Evolutionary conservation across 2,888 invertebrate species (phyloP).

Genomic region (Ormyrus pomaceus): DNA sequence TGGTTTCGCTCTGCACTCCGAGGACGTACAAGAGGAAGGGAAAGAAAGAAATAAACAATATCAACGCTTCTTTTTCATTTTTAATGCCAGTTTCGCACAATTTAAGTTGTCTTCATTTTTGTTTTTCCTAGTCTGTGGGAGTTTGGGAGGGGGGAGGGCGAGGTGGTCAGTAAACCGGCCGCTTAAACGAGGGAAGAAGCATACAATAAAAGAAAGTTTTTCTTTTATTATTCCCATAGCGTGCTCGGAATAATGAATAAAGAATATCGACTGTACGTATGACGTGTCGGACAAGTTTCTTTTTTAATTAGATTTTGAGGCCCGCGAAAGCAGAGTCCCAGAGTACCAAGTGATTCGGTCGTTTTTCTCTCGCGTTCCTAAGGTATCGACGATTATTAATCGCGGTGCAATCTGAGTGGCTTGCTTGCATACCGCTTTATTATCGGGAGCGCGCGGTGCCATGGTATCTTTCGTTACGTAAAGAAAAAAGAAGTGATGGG

Average conservation of each 20-base stretch:
- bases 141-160: neutral
- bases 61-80: no score
- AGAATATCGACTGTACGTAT: neutral
- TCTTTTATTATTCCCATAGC: conserved; percentile 9
- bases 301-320: conserved; percentile 15
- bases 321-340: neutral
- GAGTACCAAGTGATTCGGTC: neutral
- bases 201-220: conserved; percentile 30
- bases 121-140: no score
- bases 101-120: no score
- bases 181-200: neutral
- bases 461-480: conserved; percentile 18
- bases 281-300: conserved; percentile 7
- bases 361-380: neutral
- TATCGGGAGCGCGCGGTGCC: neutral
- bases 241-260: conserved; percentile 36
- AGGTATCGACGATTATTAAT: no score
- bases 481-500: neutral
- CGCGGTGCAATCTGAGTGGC: conserved; percentile 10
- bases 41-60: no score
- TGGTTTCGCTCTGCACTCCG: neutral
- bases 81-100: no score
- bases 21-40: no score
- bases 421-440: conserved; percentile 12
- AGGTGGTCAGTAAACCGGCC: neutral